These are phyloP conservation scores for Scortum barcoo DNA, from an alignment of 2,113 vertebrate genomes.

Conservation along the genomic window DNA sequence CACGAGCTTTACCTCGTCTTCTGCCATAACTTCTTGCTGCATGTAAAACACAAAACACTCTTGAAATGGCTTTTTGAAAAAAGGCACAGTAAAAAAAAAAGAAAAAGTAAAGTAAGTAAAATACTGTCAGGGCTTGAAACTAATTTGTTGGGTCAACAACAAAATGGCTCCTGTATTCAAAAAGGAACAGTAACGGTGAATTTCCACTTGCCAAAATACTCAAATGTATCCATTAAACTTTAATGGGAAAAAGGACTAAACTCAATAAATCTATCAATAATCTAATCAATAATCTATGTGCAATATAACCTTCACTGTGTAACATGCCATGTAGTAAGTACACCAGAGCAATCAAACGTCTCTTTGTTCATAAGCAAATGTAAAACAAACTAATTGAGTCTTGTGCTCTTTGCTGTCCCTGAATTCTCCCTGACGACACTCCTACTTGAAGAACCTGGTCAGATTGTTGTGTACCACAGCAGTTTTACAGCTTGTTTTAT, in stretches of 20 bases:
- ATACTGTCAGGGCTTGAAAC: conserved; percentile 22
- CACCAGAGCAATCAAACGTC: background rate
- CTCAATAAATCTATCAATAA: too few relatives aligned
- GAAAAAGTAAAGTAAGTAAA: conserved; percentile 9
- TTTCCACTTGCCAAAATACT: background rate
- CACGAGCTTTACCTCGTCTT: conserved; percentile 94
- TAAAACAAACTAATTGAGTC: background rate
- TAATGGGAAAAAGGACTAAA: background rate
- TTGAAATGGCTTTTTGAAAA: conserved; percentile 57
- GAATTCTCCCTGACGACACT: background rate
- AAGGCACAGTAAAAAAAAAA: background rate
- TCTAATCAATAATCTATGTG: background rate
- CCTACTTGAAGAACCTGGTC: background rate
- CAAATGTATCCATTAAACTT: background rate
- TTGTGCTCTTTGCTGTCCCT: conserved; percentile 3
- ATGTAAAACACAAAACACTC: conserved; percentile 89
- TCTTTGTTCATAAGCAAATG: background rate
- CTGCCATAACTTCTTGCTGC: conserved; percentile 99
- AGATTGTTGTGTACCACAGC: background rate
- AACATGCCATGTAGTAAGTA: background rate
- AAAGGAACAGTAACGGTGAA: background rate
- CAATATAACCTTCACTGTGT: background rate
- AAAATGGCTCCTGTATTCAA: background rate
- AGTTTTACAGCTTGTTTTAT: conserved; percentile 8
- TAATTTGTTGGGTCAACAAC: background rate